Base-by-base conservation (phyloP, 2,888 invertebrate genomes). In the Drosophila crucigera region DNA sequence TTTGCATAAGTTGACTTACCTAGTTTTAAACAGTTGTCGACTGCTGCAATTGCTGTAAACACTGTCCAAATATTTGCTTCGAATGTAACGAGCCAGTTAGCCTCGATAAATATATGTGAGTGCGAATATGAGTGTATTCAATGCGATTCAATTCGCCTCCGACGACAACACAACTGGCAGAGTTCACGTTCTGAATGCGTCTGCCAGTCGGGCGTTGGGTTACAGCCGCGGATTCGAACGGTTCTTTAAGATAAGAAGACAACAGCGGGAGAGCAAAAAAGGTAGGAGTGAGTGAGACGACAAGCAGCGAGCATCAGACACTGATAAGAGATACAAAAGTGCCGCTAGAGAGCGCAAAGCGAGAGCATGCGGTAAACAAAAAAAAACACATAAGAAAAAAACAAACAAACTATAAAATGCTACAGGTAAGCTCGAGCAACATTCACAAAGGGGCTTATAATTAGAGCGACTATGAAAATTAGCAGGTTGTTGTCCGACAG, bases 171-270 rank as follows among this genome's bases (percentile, higher is more conserved):
- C 68, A 74, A 85, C 86, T 85, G 74, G 55, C 83, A 75, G 73
- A 77, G 77, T 80, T 71, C 68, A 69, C 74, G 86, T 68, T 89
- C 83, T 66, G 55, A 73, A 73, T 79, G 80, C 77, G 85, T 83
- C 88, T 83, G 85, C 33, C 66, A 52, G 68, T 43, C 73, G 43
- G 61, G 63, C 68, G 60, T 73, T 56, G 61, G 71, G 66, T 82
- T 84, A 72, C 87, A 79, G 72, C 62, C 69, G 79, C 76, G 62
- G 73, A 74, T 77, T 82, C 75, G 69, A 68, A 70, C 68, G 75
- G 78, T 82, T 89, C 82, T 81, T 78, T 67, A 73, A 87, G 90
- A 89, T 84, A 89, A 87, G 88, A 61, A 74, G 76, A 68, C 76
- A 65, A 39, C 68, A 68, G 54, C 39, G 59, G 25, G 37, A 22